A percentile compares a stretch with the other conserved stretches of the same genome.
These are phyloP conservation scores for Hyperoplus immaculatus DNA, from an alignment of 2,797 vertebrate genomes.

Conservation along the genomic window DNA sequence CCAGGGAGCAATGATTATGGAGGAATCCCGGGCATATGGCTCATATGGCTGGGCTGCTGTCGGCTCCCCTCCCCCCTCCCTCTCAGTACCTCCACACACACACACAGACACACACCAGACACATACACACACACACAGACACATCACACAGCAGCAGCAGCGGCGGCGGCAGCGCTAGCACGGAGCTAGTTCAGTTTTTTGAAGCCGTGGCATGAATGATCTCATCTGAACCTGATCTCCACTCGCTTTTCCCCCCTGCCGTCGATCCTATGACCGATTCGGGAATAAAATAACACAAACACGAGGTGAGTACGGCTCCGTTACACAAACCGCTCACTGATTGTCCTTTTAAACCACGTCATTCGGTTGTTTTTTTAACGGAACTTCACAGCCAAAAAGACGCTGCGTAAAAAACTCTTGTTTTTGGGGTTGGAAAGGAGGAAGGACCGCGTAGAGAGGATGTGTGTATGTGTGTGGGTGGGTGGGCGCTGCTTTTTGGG, in stretches of 20 bases:
- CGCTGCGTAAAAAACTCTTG: constrained; percentile 70
- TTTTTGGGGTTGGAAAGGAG: constrained; percentile 71
- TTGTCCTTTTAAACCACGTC: constrained; percentile 14
- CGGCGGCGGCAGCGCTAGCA: constrained; percentile 66
- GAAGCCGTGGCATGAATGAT: constrained; percentile 88
- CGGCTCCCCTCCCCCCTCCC: constrained; percentile 79
- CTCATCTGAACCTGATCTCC: constrained; percentile 84
- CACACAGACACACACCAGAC: too few relatives aligned
- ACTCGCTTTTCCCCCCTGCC: constrained; percentile 66
- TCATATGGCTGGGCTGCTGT: constrained; percentile 48
- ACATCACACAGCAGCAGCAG: constrained; percentile 4
- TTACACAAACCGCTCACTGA: not conserved
- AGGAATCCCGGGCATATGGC: constrained; percentile 75
- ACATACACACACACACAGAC: too few relatives aligned
- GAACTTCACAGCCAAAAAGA: constrained; percentile 48
- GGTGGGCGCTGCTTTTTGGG: constrained; percentile 61
- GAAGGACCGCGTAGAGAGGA: constrained; percentile 68
- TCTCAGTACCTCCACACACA: not conserved
- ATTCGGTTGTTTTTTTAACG: constrained; percentile 40
- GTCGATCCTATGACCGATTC: constrained; percentile 85
- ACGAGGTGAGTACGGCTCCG: constrained; percentile 75
- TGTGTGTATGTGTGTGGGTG: constrained; percentile 33
- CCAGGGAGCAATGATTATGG: constrained; percentile 55
- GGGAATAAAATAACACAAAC: constrained; percentile 80
- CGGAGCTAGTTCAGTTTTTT: constrained; percentile 76